Evolutionary conservation across 2,797 vertebrate genomes (phyloP).

Genomic region (Platalea minor): DNA sequence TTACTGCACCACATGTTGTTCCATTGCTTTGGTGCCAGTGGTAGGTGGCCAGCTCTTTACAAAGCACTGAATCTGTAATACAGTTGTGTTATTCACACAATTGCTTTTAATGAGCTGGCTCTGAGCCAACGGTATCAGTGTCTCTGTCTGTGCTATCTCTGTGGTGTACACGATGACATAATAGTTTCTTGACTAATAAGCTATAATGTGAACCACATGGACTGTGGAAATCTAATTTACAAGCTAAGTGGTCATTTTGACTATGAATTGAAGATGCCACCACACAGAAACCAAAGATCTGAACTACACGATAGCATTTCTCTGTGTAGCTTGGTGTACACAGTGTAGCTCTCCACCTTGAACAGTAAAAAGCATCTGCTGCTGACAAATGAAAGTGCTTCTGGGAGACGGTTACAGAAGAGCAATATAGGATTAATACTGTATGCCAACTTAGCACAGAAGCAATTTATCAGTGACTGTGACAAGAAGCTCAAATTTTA

Average conservation of each 20-base stretch:
- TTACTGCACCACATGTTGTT: rapidly evolving
- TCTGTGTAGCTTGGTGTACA: too few species aligned
- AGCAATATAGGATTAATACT: background rate
- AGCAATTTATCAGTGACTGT: background rate
- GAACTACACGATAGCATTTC: rapidly evolving
- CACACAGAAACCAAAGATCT: background rate
- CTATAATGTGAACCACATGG: background rate
- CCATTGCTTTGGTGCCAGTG: background rate
- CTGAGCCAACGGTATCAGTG: background rate
- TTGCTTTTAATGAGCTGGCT: background rate
- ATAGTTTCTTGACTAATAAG: constrained; percentile 29
- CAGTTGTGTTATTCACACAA: background rate
- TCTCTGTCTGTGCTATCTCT: background rate
- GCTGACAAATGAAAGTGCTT: background rate
- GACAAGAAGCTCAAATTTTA: background rate
- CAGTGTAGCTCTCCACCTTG: too few species aligned
- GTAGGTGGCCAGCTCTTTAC: background rate
- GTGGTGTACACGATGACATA: background rate
- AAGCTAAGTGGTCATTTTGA: background rate
- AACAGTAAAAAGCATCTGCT: background rate
- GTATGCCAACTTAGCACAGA: background rate
- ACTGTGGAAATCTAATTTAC: constrained; percentile 16
- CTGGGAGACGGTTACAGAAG: background rate
- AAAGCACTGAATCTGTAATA: background rate
- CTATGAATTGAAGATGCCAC: background rate